Percentiles rank a stretch among this genome's conserved stretches.
Evolutionary conservation across 2,888 invertebrate species (phyloP).

Genomic region (Apotomis betuletana): DNA sequence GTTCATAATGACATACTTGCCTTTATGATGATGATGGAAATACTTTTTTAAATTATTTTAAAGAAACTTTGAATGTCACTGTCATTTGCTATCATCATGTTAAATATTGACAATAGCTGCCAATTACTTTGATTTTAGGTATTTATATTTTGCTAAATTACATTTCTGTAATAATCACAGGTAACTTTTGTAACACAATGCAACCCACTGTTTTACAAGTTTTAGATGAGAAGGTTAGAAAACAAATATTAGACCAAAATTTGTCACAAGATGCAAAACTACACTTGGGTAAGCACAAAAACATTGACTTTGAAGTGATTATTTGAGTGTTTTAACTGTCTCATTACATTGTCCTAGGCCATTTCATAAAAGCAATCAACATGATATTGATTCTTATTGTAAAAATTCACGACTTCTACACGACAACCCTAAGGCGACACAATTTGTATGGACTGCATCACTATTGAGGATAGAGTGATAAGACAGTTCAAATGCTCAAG

Average conservation of each 20-base stretch:
- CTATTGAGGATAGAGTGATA: no score
- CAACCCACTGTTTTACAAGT: constrained; percentile 47
- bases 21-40: no score
- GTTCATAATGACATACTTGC: no score
- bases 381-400: no score
- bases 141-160: constrained; percentile 13
- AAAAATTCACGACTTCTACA: no score
- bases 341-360: no score
- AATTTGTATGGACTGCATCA: no score
- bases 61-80: not conserved
- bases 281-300: constrained; percentile 62
- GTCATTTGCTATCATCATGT: constrained; percentile 8
- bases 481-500: no score
- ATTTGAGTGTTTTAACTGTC: no score
- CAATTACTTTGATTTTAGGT: not conserved
- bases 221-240: constrained; percentile 64
- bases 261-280: constrained; percentile 66
- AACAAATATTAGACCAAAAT: constrained; percentile 55
- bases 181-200: constrained; percentile 23
- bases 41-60: no score
- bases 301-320: not conserved
- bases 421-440: no score
- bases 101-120: constrained; percentile 6
- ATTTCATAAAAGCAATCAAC: no score
- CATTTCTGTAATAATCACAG: constrained; percentile 65